Percentiles rank a stretch among this genome's conserved stretches.
phyloP scores from a whole-genome alignment of 2,113 vertebrate species.

The Conger conger region DNA sequence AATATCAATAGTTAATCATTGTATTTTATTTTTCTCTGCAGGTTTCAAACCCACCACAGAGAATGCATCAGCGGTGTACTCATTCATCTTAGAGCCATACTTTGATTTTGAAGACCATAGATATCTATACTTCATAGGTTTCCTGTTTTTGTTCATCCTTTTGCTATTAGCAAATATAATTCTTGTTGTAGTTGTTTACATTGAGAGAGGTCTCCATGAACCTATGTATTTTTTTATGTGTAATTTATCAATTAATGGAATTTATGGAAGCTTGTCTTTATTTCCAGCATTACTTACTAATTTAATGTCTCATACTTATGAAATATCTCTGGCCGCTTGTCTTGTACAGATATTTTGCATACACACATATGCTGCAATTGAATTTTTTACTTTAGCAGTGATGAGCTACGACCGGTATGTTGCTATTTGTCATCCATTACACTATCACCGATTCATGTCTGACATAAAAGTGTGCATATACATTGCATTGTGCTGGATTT shows the following conservation, averaged over 20 bases:
- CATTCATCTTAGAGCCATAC: conserved; percentile 46
- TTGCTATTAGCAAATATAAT: conserved; percentile 41
- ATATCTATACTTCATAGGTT: conserved; percentile 46
- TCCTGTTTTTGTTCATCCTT: conserved; percentile 34
- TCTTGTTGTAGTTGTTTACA: conserved; percentile 51
- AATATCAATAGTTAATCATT: too few species aligned
- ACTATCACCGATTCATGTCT: conserved; percentile 47
- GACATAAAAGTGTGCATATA: not conserved
- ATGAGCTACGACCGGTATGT: conserved; percentile 56
- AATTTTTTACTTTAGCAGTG: conserved; percentile 46
- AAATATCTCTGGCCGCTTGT: conserved; percentile 46
- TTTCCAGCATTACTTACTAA: conserved; percentile 42
- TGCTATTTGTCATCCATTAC: conserved; percentile 51
- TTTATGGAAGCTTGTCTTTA: conserved; percentile 49
- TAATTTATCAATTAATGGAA: conserved; percentile 55
- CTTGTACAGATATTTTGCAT: conserved; percentile 57
- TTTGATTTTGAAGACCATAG: conserved; percentile 35
- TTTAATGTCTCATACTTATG: conserved; percentile 40
- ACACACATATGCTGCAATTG: conserved; percentile 41
- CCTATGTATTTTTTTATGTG: conserved; percentile 63
- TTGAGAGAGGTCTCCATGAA: too few species aligned
- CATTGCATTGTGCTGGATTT: conserved; percentile 38
- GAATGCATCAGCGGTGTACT: conserved; percentile 37
- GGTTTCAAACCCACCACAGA: conserved; percentile 21
- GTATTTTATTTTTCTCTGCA: not conserved